phyloP scores from a whole-genome alignment of 2,888 invertebrate genomes.

The Rhagonycha fulva region DNA sequence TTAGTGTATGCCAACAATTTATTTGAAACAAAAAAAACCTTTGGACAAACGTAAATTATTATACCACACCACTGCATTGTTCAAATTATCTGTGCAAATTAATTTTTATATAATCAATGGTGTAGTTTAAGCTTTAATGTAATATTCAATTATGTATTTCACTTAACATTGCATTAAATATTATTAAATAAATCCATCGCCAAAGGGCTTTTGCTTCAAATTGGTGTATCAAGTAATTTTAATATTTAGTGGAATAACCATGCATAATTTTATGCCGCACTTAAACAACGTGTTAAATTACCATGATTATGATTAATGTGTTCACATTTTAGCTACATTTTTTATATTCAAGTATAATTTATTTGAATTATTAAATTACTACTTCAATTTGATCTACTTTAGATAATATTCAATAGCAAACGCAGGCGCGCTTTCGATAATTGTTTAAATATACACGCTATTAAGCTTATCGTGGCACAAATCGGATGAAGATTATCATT shows the following conservation, averaged over 20 bases:
- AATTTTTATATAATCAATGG: not conserved
- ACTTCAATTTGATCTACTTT: constrained; percentile 26
- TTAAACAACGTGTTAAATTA: constrained; percentile 43
- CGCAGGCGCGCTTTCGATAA: not conserved
- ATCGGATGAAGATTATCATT: not conserved
- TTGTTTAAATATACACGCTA: not conserved
- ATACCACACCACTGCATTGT: not conserved
- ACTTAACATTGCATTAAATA: not conserved
- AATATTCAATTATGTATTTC: not conserved
- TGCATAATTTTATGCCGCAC: constrained; percentile 46
- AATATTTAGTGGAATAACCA: constrained; percentile 47
- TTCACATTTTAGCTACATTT: constrained; percentile 39
- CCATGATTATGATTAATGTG: constrained; percentile 47
- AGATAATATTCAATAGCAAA: constrained; percentile 14
- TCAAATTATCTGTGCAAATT: not conserved
- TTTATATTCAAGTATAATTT: constrained; percentile 41
- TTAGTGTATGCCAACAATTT: not conserved
- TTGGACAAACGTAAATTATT: not conserved
- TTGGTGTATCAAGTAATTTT: constrained; percentile 48
- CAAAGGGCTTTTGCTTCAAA: constrained; percentile 21
- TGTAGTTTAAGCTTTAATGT: not conserved
- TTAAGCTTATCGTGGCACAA: not conserved
- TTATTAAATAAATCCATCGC: constrained; percentile 2
- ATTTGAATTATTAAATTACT: constrained; percentile 32
- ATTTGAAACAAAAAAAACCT: not conserved